Evolutionary conservation across 2,797 vertebrate genomes (phyloP), one percentile per base, ranked within the genome.

Genomic region (Sebastes nivosus): DNA sequence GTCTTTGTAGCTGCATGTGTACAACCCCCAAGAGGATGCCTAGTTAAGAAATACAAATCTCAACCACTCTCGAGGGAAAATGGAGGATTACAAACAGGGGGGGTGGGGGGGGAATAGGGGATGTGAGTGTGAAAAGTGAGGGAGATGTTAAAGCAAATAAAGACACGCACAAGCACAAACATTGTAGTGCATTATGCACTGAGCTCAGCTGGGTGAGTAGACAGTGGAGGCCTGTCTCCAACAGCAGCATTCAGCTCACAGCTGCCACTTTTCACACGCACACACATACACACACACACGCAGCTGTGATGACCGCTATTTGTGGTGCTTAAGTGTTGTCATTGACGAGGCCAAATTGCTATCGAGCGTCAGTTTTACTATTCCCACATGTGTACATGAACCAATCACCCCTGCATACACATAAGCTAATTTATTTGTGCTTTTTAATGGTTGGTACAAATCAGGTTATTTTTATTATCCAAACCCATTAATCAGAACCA

Each of bases 171-270:
- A 70, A 25, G 20, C 57, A 12, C 6, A 6, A 11, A 54, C 75
- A 81, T 60, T 63, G 68, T 52, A 3, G 2, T 34, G 57, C 34
- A 30, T 72, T 57, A 38, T 57, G 27, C 84, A 60, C 72, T 46
- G 75, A 86, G 75, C 87, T 88, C 89, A 89, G 83, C 90, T 91
- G 88, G 64, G 29, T 50, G 67, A 77, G 81, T 3, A 60, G 64
- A 88, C 89, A 77, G 75, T 11, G 57, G 54, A 68, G 60, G 46
- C 24, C 69, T 46, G 72, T 82, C 71, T 92, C 70, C 58, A 71
- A 52, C 71, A 18, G 79, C 64, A 75, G 80, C 77, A 55, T 88
- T 86, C 69, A 86, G 63, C 61, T 70, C 77, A 75, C 88, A 91
- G 88, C 91, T 93, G 88, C 65, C 46, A 25, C 73, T 78, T 72